Percentiles rank a stretch among this genome's conserved stretches.
Conservation (phyloP, 1,140 invertebrate genomes). For the Calephelis nemesis region DNA sequence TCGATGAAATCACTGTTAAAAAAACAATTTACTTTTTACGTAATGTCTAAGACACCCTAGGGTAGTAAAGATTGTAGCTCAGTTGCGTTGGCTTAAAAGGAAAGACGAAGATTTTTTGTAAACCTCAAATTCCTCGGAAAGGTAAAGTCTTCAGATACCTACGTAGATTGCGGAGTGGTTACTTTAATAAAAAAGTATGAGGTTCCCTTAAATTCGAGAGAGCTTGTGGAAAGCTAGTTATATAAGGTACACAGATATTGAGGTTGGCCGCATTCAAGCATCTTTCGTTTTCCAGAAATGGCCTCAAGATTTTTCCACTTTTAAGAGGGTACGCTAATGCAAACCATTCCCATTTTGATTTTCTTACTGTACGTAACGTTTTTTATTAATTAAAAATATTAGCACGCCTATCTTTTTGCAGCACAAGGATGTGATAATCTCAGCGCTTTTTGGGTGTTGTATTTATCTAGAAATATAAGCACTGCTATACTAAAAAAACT, state of each 20-base stretch:
- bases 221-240: constrained; percentile 18
- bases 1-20: neutral
- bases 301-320: neutral
- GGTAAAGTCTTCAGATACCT: constrained; percentile 10
- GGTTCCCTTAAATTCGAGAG: constrained; percentile 14
- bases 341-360: neutral
- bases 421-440: too few species aligned
- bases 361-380: too few species aligned
- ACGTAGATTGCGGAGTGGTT: constrained; percentile 13
- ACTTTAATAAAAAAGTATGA: constrained; percentile 21
- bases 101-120: constrained; percentile 11
- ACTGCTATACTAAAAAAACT: too few species aligned
- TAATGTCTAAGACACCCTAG: neutral
- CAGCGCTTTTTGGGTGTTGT: too few species aligned
- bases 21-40: neutral
- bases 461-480: too few species aligned
- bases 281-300: constrained; percentile 9
- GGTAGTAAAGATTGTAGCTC: neutral
- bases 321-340: neutral
- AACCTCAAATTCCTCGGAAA: constrained; percentile 13
- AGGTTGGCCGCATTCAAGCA: constrained; percentile 7
- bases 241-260: constrained; percentile 8
- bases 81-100: constrained; percentile 6
- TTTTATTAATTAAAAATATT: too few species aligned
- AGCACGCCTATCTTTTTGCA: too few species aligned